A percentile compares a stretch with the other conserved stretches of the same genome.
These are phyloP conservation scores for Carabus problematicus DNA, from an alignment of 2,888 invertebrate species.

Conservation along the genomic window DNA sequence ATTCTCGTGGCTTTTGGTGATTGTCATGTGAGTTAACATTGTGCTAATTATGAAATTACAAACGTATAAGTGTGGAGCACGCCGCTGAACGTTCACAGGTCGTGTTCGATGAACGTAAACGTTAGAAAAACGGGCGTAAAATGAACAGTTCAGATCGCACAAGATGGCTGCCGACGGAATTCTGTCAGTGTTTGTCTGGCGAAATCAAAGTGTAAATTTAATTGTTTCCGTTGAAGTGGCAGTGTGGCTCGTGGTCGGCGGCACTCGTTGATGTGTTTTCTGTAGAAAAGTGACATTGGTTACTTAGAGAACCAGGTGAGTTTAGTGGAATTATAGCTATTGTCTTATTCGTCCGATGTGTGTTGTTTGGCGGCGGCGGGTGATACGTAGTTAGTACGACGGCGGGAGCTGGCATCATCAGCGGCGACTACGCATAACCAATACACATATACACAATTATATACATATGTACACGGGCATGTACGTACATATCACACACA, in stretches of 20 bases:
- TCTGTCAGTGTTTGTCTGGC: conserved; percentile 44
- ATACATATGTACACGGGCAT: too few species aligned
- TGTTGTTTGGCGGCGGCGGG: conserved; percentile 1
- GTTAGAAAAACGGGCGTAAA: conserved; percentile 57
- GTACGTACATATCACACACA: too few species aligned
- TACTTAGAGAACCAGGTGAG: conserved; percentile 10
- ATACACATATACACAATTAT: too few species aligned
- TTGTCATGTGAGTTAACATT: conserved; percentile 50
- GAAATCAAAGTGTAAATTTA: conserved; percentile 38
- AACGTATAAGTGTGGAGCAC: conserved; percentile 45
- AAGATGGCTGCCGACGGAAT: conserved; percentile 61
- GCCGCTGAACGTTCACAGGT: conserved; percentile 46
- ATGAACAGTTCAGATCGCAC: conserved; percentile 50
- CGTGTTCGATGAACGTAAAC: conserved; percentile 54
- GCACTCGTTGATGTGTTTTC: conserved; percentile 47
- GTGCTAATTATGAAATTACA: conserved; percentile 48
- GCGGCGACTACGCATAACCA: too few species aligned
- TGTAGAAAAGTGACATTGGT: conserved; percentile 45
- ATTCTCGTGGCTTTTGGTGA: conserved; percentile 50
- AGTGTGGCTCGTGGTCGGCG: conserved; percentile 7
- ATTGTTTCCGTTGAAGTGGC: conserved; percentile 38
- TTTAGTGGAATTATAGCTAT: conserved; percentile 14
- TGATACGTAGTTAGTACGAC: conserved; percentile 16
- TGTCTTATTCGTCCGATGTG: conserved; percentile 23
- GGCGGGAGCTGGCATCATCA: conserved; percentile 46